Evolutionary conservation across 2,113 vertebrate genomes (phyloP).

Genomic region (Anthoscopus minutus): DNA sequence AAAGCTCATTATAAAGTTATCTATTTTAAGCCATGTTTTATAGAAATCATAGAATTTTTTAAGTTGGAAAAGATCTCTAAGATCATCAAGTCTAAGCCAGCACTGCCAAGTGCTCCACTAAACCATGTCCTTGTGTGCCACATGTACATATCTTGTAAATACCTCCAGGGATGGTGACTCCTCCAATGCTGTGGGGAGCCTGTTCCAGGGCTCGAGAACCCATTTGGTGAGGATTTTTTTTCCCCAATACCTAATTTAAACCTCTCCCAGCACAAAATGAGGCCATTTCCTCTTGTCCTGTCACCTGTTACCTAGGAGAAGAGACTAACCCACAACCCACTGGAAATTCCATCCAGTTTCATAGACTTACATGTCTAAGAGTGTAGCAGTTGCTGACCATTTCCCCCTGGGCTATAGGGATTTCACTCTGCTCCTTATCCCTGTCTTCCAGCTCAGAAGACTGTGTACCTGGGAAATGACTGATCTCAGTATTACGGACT

Average conservation of each 20-base stretch:
- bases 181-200: background rate
- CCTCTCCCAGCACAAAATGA: background rate
- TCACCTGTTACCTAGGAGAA: background rate
- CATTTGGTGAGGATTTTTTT: background rate
- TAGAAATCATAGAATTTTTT: background rate
- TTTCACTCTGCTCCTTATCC: background rate
- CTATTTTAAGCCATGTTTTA: background rate
- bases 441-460: background rate
- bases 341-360: too few species aligned
- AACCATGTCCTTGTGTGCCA: background rate
- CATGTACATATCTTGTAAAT: background rate
- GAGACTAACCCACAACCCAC: background rate
- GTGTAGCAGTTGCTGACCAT: background rate
- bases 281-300: background rate
- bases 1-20: background rate
- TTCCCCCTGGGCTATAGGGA: background rate
- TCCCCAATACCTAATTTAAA: background rate
- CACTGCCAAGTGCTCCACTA: background rate
- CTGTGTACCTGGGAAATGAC: background rate
- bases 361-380: background rate
- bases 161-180: background rate
- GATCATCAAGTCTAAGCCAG: background rate
- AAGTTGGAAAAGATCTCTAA: background rate
- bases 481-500: rapidly evolving
- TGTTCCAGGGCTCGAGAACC: background rate